These are phyloP conservation scores for Criorhina ranunculi DNA, from an alignment of 2,888 invertebrate species.

Conservation along the genomic window DNA sequence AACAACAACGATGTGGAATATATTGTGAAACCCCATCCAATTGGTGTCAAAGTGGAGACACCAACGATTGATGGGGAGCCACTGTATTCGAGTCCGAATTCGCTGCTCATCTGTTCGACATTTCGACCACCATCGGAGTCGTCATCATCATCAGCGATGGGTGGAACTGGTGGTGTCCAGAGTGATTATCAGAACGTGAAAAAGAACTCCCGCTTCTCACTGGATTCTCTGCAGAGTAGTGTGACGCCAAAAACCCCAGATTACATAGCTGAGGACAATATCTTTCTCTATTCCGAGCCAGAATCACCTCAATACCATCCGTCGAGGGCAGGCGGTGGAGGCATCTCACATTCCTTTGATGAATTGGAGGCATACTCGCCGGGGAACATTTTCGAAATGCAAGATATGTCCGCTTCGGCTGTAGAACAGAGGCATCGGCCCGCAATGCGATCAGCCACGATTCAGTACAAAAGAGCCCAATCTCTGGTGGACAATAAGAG, in stretches of 20 bases:
- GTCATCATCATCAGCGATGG: constrained; percentile 81
- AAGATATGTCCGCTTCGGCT: constrained; percentile 79
- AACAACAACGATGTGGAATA: constrained; percentile 72
- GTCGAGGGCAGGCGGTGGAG: constrained; percentile 44
- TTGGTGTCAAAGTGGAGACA: constrained; percentile 81
- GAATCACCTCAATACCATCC: constrained; percentile 79
- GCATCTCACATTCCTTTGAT: constrained; percentile 67
- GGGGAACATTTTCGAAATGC: constrained; percentile 81
- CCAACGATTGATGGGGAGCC: constrained; percentile 82
- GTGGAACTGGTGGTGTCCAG: constrained; percentile 74
- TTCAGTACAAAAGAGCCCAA: constrained; percentile 78
- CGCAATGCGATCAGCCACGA: constrained; percentile 71
- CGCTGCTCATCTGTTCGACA: constrained; percentile 74
- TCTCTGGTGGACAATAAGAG: constrained; percentile 80
- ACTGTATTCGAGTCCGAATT: constrained; percentile 80
- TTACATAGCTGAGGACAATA: constrained; percentile 82
- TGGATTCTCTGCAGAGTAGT: constrained; percentile 84
- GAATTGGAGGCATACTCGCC: constrained; percentile 78
- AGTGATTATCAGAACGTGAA: constrained; percentile 82
- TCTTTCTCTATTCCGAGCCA: constrained; percentile 83
- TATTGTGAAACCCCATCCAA: constrained; percentile 64
- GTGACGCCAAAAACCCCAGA: constrained; percentile 83
- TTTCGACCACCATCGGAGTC: constrained; percentile 83
- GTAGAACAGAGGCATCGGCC: constrained; percentile 63
- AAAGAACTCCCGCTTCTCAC: constrained; percentile 83